Base-by-base conservation (phyloP, 2,797 vertebrate genomes). In the Xenopus petersii region DNA sequence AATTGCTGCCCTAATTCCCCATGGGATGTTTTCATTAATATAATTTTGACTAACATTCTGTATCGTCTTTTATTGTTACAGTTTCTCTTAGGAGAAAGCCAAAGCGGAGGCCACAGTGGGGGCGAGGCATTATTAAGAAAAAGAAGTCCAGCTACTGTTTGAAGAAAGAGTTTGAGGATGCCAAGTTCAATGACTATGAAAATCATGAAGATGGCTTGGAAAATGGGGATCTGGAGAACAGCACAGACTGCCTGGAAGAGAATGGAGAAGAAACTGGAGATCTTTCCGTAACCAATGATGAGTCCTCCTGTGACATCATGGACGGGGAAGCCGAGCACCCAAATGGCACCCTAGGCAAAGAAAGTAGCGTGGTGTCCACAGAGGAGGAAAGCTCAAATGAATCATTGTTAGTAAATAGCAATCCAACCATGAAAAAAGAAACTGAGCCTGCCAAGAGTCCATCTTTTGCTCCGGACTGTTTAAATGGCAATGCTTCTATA, bases 311-410 rank as follows among this genome's bases (percentile, higher is more conserved):
- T 62, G 96, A 98, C 65, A 90, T 92, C 80, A 92, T 89, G 86
- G 91, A 93, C 82, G 88, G 89, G 75, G 90, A 91, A 62, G 85
- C 86, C 71, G 91, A 89, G 13, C 71, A 79, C 17, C 88, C 87
- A 67, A 90, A 89, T 70, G 87, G 91, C 51, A 89, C 90, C 73
- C 90, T 76, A 5, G 91, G 86, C 48, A 84, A 87, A 6, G 97
- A 91, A 2, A 91, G 93, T 77, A 90, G 91, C 51, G 88, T 88
- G 65, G 91, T 92, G 63, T 96, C 95, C 71, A 96, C 94, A 0
- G 96, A 98, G 87, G 97, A 99, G 83, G 96, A 92, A 77, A 98
- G 94, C 86, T 99, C 97, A 59, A 96, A 93, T 5, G 97, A 98
- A 80, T 95, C 95, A n/a, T 89, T 91, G 0, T 86, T 93, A 5